Percentiles rank a stretch among this genome's conserved stretches.
These are phyloP conservation scores for Notechis scutatus DNA, from an alignment of 2,113 vertebrate species.

Conservation along the genomic window DNA sequence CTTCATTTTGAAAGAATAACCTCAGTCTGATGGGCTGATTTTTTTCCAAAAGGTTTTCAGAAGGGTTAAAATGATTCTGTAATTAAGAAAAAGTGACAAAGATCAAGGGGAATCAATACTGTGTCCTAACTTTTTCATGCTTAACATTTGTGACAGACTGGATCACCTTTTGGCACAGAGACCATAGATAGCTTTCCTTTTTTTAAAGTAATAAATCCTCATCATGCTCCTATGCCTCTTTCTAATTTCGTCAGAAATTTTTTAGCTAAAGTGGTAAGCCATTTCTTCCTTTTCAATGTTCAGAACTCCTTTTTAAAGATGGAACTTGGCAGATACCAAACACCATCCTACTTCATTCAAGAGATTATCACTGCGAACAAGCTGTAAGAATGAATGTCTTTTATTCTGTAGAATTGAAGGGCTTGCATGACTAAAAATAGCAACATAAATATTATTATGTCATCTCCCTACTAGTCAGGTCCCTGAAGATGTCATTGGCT, in stretches of 20 bases:
- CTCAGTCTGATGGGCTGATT: neutral
- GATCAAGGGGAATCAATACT: neutral
- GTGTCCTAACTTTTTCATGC: neutral
- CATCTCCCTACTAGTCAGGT: neutral
- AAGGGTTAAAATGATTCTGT: neutral
- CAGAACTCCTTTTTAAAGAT: neutral
- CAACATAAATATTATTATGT: neutral
- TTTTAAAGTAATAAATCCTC: neutral
- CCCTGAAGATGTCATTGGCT: neutral
- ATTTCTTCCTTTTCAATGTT: neutral
- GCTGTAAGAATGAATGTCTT: neutral
- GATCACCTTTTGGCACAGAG: neutral
- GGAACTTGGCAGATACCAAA: neutral
- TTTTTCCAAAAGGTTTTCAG: neutral
- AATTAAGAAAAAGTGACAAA: neutral
- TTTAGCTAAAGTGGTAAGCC: neutral
- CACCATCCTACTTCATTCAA: neutral
- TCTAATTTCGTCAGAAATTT: neutral
- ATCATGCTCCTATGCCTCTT: neutral
- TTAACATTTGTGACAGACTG: neutral
- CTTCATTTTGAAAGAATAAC: neutral
- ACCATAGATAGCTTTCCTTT: neutral
- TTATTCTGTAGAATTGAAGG: neutral
- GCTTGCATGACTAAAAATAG: accelerated
- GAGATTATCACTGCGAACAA: neutral